Evolutionary conservation across 2,888 invertebrate genomes (phyloP).

Genomic region (Cybosia mesomella): DNA sequence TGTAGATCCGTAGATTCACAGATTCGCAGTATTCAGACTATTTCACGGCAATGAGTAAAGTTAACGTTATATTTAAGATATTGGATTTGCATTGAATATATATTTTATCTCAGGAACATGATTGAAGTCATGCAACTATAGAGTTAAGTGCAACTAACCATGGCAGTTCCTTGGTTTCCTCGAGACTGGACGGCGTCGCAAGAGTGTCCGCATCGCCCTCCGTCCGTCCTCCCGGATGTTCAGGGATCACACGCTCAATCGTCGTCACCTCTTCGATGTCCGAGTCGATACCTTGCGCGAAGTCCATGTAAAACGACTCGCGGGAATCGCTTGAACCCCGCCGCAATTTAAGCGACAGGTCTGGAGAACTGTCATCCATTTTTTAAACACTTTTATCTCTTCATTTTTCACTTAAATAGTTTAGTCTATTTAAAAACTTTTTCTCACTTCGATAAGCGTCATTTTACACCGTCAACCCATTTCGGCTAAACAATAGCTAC

Average conservation of each 20-base stretch:
- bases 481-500: constrained; percentile 1
- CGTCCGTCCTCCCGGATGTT: constrained; percentile 78
- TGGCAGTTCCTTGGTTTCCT: constrained; percentile 82
- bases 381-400: constrained; percentile 56
- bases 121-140: too few species aligned
- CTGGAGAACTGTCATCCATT: constrained; percentile 93
- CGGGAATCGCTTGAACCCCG: constrained; percentile 95
- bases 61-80: too few species aligned
- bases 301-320: constrained; percentile 96
- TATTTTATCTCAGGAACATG: too few species aligned
- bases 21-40: too few species aligned
- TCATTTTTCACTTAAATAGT: constrained; percentile 40
- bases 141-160: constrained; percentile 67
- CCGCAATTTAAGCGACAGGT: constrained; percentile 94
- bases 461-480: constrained; percentile 60
- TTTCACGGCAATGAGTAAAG: too few species aligned
- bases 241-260: constrained; percentile 86
- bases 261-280: constrained; percentile 95
- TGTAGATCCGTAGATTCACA: too few species aligned
- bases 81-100: too few species aligned
- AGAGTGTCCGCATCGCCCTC: constrained; percentile 83
- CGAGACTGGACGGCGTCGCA: constrained; percentile 83
- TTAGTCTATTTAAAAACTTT: constrained; percentile 50
- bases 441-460: constrained; percentile 64
- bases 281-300: constrained; percentile 95